Conservation (phyloP, 2,888 invertebrate species). For the Podabrus alpinus region DNA sequence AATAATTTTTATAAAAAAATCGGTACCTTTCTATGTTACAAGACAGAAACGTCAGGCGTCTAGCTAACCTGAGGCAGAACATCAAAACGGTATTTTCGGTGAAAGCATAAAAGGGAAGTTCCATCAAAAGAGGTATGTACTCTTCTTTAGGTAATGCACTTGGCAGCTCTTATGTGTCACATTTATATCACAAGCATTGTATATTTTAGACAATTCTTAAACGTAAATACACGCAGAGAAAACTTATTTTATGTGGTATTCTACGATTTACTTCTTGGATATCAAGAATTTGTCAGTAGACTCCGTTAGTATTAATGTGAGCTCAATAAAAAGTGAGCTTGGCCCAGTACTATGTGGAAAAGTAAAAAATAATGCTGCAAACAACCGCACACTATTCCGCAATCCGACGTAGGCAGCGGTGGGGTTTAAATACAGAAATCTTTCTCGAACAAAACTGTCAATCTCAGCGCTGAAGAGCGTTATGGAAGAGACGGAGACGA, state of each 20-base stretch:
- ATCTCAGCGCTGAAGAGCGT: too few species aligned
- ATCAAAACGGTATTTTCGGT: slow-evolving; percentile 12
- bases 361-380: too few species aligned
- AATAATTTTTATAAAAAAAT: slow-evolving; percentile 1
- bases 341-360: too few species aligned
- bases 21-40: slow-evolving; percentile 3
- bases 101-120: slow-evolving; percentile 10
- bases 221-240: neutral
- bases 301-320: too few species aligned
- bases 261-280: neutral
- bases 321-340: too few species aligned
- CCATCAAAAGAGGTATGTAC: slow-evolving; percentile 7
- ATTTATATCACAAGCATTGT: slow-evolving; percentile 6
- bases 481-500: too few species aligned
- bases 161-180: slow-evolving; percentile 9
- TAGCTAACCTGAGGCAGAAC: slow-evolving; percentile 9
- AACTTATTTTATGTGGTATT: neutral
- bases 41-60: slow-evolving; percentile 10
- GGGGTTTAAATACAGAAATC: too few species aligned
- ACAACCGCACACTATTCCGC: too few species aligned
- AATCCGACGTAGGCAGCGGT: too few species aligned
- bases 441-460: too few species aligned
- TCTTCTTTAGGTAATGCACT: slow-evolving; percentile 8
- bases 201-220: slow-evolving; percentile 2
- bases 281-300: neutral